Conservation (phyloP, 2,888 invertebrate species). For the Ochropacha duplaris region DNA sequence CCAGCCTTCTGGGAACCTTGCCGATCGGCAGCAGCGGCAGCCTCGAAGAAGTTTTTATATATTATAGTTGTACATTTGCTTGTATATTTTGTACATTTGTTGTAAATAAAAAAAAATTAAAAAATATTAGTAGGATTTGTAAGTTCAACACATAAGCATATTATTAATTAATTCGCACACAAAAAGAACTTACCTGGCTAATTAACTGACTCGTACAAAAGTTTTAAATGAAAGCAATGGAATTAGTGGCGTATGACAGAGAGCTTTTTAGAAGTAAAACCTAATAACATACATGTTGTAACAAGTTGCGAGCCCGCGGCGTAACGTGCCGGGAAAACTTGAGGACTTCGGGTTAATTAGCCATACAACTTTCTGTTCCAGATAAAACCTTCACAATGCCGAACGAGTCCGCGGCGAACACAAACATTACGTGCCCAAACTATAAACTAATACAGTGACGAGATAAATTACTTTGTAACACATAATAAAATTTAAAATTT, state of each 20-base stretch:
- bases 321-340: slow-evolving; percentile 65
- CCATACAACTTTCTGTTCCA: slow-evolving; percentile 57
- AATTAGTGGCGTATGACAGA: slow-evolving; percentile 24
- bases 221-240: slow-evolving; percentile 3
- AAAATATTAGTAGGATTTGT: too few species aligned
- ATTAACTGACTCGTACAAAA: background rate
- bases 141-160: background rate
- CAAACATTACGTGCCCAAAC: slow-evolving; percentile 50
- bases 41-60: too few species aligned
- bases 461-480: background rate
- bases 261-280: slow-evolving; percentile 35
- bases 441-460: slow-evolving; percentile 19
- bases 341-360: slow-evolving; percentile 67
- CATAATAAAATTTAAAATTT: background rate
- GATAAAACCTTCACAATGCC: slow-evolving; percentile 53
- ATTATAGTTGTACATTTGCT: too few species aligned
- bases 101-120: too few species aligned
- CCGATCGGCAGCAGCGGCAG: too few species aligned
- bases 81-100: too few species aligned
- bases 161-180: background rate
- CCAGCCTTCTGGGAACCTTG: too few species aligned
- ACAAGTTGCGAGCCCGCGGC: slow-evolving; percentile 63
- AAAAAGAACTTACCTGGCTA: background rate
- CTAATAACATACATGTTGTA: slow-evolving; percentile 51
- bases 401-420: slow-evolving; percentile 42